Evolutionary conservation across 2,113 vertebrate species (phyloP), one percentile per base, ranked within the genome.

Genomic region (Xiphophorus hellerii): DNA sequence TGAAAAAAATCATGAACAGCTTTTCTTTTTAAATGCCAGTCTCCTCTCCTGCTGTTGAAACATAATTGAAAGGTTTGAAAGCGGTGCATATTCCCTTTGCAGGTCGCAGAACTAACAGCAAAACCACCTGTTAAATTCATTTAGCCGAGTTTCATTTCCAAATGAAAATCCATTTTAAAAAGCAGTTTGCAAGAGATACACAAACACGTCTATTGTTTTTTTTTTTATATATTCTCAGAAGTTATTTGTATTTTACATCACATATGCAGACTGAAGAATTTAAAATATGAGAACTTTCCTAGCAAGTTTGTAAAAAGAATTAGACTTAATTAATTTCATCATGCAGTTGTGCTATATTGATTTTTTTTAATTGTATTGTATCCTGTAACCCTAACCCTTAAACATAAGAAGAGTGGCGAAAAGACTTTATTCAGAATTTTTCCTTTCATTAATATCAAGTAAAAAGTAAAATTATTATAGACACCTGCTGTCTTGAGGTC

Each of bases 401-500:
- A 51, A 31, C n/a, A 37, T 14, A 37, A 42, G 39, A 4, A 42
- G 0, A 15, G 1, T 1, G 3, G 13, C 0, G 14, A 15, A 14
- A 15, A 42, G 4, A 14, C 39, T 42, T 42, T 42, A 30, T 13
- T 1, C 12, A 1, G 2, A 7, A 4, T 48, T 42, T 60, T 62
- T 73, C 48, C 28, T 28, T 4, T 66, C 66, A 28, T 0, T 27
- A 69, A 37, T 71, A 42, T 44, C 27, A 9, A 5, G 14, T 17
- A 22, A n/a, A 27, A n/a, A 5, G 14, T 17, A 22, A n/a, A 27
- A n/a, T 44, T 51, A 9, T 28, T 5, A 28, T 13, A 6, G 37
- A 48, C 58, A 29, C 72, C 28, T 67, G 66, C 78, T 77, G 35
- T 64, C 62, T 80, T 51, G 15, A 48, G 30, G 25, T 87, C 76